Percentiles rank a stretch among this genome's conserved stretches.
Evolutionary conservation across 2,888 invertebrate species (phyloP).

Genomic region (Blera fallax): DNA sequence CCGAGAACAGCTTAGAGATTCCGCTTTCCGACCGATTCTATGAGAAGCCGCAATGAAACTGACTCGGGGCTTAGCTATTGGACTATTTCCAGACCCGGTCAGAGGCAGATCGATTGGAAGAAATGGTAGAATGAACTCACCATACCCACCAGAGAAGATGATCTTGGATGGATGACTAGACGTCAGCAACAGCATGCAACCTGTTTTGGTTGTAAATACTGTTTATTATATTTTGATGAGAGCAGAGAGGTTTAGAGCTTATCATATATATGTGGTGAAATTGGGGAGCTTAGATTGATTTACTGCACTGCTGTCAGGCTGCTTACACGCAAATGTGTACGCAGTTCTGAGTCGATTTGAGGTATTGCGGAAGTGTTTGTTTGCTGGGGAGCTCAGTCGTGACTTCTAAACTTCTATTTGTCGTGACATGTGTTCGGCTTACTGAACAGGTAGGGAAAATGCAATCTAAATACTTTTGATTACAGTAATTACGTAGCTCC

Average conservation of each 20-base stretch:
- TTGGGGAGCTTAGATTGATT: neutral
- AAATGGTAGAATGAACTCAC: slow-evolving; percentile 60
- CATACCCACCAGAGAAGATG: slow-evolving; percentile 39
- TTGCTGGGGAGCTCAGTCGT: neutral
- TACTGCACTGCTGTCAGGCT: neutral
- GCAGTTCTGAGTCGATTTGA: neutral
- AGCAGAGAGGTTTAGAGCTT: neutral
- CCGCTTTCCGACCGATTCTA: slow-evolving; percentile 66
- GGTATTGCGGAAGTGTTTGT: neutral
- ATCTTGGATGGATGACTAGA: neutral
- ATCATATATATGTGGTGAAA: neutral
- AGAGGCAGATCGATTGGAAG: slow-evolving; percentile 34
- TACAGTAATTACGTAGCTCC: slow-evolving; percentile 6
- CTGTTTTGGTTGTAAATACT: slow-evolving; percentile 37
- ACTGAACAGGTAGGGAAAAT: slow-evolving; percentile 5
- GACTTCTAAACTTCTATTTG: neutral
- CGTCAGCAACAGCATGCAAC: neutral
- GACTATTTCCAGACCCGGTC: slow-evolving; percentile 43
- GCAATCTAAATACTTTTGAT: slow-evolving; percentile 2
- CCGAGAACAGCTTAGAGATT: slow-evolving; percentile 1
- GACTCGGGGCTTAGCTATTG: slow-evolving; percentile 22
- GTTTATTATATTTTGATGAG: neutral
- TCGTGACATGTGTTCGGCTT: neutral
- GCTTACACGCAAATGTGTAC: neutral
- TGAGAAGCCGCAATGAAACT: slow-evolving; percentile 69